A percentile compares a stretch with the other conserved stretches of the same genome.
Conservation (phyloP, 2,113 vertebrate genomes). For the Scytalopus superciliaris region DNA sequence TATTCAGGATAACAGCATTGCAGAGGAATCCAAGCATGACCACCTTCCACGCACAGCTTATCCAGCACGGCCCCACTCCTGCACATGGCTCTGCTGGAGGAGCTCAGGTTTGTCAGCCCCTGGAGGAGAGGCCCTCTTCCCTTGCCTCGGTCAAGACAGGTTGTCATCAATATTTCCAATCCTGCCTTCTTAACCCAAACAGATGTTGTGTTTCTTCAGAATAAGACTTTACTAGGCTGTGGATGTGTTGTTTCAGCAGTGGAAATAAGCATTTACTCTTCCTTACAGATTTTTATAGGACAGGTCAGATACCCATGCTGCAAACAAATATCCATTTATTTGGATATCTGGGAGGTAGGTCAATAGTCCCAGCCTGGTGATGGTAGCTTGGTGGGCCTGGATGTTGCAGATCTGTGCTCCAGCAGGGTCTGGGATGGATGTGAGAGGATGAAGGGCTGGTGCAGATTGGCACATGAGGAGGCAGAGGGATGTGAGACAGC, state of each 20-base stretch:
- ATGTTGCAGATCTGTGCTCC: background rate
- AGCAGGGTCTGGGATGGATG: background rate
- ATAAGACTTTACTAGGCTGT: background rate
- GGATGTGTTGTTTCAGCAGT: background rate
- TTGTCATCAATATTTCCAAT: background rate
- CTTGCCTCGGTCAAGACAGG: background rate
- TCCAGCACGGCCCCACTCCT: background rate
- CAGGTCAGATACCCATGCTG: background rate
- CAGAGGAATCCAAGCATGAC: conserved; percentile 39
- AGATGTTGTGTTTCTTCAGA: background rate
- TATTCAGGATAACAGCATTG: conserved; percentile 64
- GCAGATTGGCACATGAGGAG: background rate
- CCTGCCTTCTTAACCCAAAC: background rate
- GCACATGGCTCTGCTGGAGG: background rate
- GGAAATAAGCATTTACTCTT: fast-evolving
- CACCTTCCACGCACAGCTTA: background rate
- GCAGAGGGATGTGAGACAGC: background rate
- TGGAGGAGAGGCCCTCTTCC: background rate
- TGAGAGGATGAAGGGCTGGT: background rate
- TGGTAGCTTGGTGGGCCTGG: background rate
- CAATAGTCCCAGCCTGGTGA: background rate
- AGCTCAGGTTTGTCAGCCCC: background rate
- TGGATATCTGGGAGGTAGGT: background rate
- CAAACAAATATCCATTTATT: background rate
- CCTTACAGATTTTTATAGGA: background rate